Conservation (phyloP, 2,888 invertebrate species). For the Mesochorus sp. region DNA sequence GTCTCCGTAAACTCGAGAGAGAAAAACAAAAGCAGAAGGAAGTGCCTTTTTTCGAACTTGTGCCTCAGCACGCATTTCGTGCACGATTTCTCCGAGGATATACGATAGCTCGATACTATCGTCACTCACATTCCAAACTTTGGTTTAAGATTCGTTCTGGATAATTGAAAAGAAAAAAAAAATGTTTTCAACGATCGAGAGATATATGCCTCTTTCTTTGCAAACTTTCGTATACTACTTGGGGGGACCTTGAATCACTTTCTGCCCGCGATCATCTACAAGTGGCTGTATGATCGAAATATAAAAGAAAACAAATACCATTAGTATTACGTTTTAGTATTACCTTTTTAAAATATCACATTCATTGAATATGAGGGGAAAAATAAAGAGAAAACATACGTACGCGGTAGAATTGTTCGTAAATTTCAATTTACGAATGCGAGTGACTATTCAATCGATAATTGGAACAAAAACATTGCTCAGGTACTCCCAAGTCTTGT, state of each 20-base stretch:
- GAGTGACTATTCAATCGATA: background rate
- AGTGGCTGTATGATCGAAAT: conserved; percentile 13
- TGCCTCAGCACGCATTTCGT: conserved; percentile 30
- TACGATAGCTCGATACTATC: conserved; percentile 9
- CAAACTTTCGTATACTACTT: conserved; percentile 19
- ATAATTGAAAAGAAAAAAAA: no score
- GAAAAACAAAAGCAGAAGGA: conserved; percentile 2
- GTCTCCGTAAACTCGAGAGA: background rate
- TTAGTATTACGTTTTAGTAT: conserved; percentile 63
- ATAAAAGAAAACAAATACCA: conserved; percentile 47
- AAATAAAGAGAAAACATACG: conserved; percentile 11
- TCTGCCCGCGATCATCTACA: conserved; percentile 28
- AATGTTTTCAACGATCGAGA: conserved; percentile 13
- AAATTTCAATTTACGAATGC: background rate
- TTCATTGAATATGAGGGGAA: conserved; percentile 31
- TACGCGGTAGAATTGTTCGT: conserved; percentile 7
- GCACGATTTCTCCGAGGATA: conserved; percentile 15
- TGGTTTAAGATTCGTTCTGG: conserved; percentile 22
- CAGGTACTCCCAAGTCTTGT: background rate
- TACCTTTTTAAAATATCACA: conserved; percentile 39
- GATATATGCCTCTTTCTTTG: conserved; percentile 3
- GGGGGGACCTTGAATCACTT: conserved; percentile 42
- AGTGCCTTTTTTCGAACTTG: conserved; percentile 55
- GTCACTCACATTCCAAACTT: conserved; percentile 53
- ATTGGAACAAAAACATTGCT: background rate